Base-by-base conservation (phyloP, 2,888 invertebrate genomes). In the Leptothorax acervorum region DNA sequence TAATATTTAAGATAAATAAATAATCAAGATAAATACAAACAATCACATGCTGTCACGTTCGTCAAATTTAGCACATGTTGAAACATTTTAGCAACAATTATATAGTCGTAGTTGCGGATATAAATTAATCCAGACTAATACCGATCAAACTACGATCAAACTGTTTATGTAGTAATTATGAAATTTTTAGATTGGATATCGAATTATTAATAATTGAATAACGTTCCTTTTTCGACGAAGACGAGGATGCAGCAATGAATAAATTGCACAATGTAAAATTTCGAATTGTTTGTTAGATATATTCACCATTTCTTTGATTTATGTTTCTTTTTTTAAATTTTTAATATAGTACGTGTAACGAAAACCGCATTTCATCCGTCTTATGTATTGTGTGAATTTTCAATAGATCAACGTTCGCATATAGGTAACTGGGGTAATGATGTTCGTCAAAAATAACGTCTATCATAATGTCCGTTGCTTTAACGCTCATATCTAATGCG, bases 401-500 rank as follows among this genome's bases (percentile, higher is more conserved):
- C 65, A 42, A 65, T 65, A 42, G 42, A 65, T 65, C 42, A 45
- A 65, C 65, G 65, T 23, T 63, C 39, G 2, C 42, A 63, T 65
- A 35, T 35, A 23, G 23, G 23, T 23, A 42, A 65, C 65, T 65
- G 15, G 42, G 65, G 15, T 65, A 45, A 65, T 18, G 62, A 63
- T 6, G 65, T 45, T 23, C 23, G 15, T 42, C 28, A 8, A 65
- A 65, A 65, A 65, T 65, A 65, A 65, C 8, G 42, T 23, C 60
- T 12, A 3, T 65, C 42, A 1, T 65, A 45, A 65, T 45, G 15
- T 15, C 3, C 42, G 28, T 28, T 28, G 42, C 42, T 42, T 42
- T 65, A 65, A 65, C 3, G 35, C n/a, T 23, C 42, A 3, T 11
- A 15, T 39, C n/a, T 28, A 42, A 65, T 65, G 11, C n/a, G 15